A percentile compares a stretch with the other conserved stretches of the same genome.
Conservation (phyloP, 2,113 vertebrate genomes). For the Zosterops pallidus region DNA sequence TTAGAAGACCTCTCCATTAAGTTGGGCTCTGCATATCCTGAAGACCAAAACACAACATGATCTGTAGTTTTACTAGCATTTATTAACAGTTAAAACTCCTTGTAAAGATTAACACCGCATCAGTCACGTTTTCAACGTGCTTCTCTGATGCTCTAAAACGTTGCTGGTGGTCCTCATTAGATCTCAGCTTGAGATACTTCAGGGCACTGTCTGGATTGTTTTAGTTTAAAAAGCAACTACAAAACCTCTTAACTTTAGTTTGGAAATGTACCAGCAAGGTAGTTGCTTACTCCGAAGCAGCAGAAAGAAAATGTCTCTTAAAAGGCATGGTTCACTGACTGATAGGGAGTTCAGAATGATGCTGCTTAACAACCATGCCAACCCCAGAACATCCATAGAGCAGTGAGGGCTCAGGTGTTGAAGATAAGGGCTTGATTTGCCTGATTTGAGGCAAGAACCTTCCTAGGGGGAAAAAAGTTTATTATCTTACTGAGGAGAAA, state of each 20-base stretch:
- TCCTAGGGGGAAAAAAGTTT: not conserved
- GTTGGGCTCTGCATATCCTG: not conserved
- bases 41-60: not conserved
- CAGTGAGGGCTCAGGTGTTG: not conserved
- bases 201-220: not conserved
- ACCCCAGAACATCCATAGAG: not conserved
- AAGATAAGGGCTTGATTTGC: not conserved
- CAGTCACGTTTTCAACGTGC: not conserved
- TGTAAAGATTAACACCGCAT: not conserved
- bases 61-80: not conserved
- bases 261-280: not conserved
- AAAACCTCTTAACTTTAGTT: not conserved
- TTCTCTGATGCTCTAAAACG: not conserved
- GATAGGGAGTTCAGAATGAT: not conserved
- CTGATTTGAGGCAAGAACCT: not conserved
- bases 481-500: not conserved
- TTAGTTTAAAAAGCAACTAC: not conserved
- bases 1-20: constrained; percentile 65
- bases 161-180: not conserved
- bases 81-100: not conserved
- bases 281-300: not conserved
- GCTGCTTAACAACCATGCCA: not conserved
- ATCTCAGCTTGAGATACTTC: not conserved
- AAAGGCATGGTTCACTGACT: not conserved
- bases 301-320: not conserved